Conservation (phyloP, 2,888 invertebrate species). For the Tryphoninae sp. region DNA sequence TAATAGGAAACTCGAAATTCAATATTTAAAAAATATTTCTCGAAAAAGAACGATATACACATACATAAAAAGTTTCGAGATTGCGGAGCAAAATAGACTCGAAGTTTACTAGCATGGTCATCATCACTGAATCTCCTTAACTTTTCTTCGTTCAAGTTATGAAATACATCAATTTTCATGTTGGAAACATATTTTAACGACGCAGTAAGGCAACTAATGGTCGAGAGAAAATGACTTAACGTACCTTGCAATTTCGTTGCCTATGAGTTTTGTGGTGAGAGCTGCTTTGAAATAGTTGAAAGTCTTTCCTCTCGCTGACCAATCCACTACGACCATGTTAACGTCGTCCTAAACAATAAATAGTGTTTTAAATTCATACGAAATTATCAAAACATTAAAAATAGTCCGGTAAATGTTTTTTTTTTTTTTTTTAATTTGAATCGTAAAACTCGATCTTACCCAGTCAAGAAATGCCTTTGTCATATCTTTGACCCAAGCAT, state of each 20-base stretch:
- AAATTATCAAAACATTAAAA: not conserved
- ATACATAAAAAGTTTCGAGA: too few species aligned
- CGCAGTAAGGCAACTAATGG: too few species aligned
- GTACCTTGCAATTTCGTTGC: conserved; percentile 83
- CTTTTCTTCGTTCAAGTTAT: too few species aligned
- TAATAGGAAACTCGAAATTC: too few species aligned
- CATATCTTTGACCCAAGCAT: conserved; percentile 85
- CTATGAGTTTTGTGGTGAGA: conserved; percentile 84
- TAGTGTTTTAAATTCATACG: not conserved
- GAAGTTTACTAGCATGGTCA: too few species aligned
- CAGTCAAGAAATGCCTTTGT: conserved; percentile 83
- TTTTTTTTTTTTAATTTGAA: conserved; percentile 53
- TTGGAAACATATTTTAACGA: too few species aligned
- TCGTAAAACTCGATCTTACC: conserved; percentile 80
- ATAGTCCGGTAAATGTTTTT: not conserved
- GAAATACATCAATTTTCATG: too few species aligned
- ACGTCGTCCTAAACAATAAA: conserved; percentile 82
- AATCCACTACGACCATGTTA: conserved; percentile 86
- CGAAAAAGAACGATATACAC: too few species aligned
- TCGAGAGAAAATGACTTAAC: not conserved
- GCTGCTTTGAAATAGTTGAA: conserved; percentile 86
- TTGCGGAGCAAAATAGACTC: too few species aligned
- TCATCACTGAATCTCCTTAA: too few species aligned
- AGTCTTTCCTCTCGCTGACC: conserved; percentile 85
- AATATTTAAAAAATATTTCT: too few species aligned